phyloP scores from a whole-genome alignment of 2,888 invertebrate species.

The Bursaphelenchus okinawaensis region DNA sequence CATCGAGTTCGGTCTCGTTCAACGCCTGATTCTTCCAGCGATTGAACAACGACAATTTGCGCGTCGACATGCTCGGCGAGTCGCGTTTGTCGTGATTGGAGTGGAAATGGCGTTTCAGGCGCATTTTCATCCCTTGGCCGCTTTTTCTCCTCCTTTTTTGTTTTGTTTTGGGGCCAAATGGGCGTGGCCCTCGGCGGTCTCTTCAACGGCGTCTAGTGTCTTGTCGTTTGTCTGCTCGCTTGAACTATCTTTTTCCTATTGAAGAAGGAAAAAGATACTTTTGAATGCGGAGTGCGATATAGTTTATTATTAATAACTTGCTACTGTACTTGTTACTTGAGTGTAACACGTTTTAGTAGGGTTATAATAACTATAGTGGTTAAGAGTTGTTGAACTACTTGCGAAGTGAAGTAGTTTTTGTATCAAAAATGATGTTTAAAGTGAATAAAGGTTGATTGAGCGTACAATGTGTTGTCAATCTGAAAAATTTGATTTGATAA shows the following conservation, averaged over 20 bases:
- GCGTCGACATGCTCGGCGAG: conserved; percentile 36
- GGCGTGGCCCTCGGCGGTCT: neutral
- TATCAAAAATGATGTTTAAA: too few relatives aligned
- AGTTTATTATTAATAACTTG: too few relatives aligned
- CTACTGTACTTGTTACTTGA: too few relatives aligned
- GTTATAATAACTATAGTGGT: too few relatives aligned
- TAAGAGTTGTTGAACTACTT: too few relatives aligned
- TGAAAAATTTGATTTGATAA: too few relatives aligned
- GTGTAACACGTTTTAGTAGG: too few relatives aligned
- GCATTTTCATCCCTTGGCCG: neutral
- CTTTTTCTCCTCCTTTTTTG: neutral
- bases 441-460: too few relatives aligned
- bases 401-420: too few relatives aligned
- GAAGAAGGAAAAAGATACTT: neutral
- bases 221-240: neutral
- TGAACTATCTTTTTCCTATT: neutral
- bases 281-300: neutral
- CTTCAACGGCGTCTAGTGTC: neutral
- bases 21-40: conserved; percentile 50
- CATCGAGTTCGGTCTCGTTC: conserved; percentile 45
- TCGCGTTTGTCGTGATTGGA: neutral
- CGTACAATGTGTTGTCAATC: too few relatives aligned
- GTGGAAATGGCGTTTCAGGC: neutral
- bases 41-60: conserved; percentile 53
- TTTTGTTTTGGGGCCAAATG: neutral